These are phyloP conservation scores for Enteromius trimaculatus DNA, from an alignment of 2,797 vertebrate genomes.

Conservation along the genomic window DNA sequence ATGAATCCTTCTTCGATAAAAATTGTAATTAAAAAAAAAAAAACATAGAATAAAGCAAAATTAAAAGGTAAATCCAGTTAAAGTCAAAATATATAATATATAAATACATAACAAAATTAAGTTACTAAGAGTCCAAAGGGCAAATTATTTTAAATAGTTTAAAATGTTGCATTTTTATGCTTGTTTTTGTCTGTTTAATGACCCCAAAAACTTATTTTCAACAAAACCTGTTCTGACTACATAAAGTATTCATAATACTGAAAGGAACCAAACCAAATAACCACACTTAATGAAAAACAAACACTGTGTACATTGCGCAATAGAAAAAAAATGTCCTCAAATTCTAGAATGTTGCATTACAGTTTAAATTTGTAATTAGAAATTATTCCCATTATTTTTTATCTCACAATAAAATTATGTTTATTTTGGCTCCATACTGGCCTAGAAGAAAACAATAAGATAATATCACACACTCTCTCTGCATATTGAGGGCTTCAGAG, in stretches of 20 bases:
- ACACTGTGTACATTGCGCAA: background rate
- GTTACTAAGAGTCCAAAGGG: too few relatives aligned
- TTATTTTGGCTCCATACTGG: conserved; percentile 13
- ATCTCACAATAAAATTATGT: background rate
- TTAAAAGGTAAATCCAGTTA: too few relatives aligned
- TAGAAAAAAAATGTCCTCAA: background rate
- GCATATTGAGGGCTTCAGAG: background rate
- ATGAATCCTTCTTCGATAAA: background rate
- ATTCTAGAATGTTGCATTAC: background rate
- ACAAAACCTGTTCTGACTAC: background rate
- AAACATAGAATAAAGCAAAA: too few relatives aligned
- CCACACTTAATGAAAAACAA: background rate
- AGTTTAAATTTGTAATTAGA: background rate
- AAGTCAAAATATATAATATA: background rate
- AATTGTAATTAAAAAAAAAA: background rate
- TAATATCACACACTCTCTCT: conserved; percentile 1
- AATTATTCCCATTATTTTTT: background rate
- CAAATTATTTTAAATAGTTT: background rate
- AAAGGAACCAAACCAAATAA: background rate
- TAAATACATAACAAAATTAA: background rate
- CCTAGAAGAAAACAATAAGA: conserved; percentile 12
- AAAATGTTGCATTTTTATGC: background rate
- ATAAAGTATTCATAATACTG: background rate
- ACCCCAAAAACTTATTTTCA: background rate
- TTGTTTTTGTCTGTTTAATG: conserved; percentile 3